These are phyloP conservation scores for Gari tellinella DNA, from an alignment of 2,888 invertebrate species.

Conservation along the genomic window DNA sequence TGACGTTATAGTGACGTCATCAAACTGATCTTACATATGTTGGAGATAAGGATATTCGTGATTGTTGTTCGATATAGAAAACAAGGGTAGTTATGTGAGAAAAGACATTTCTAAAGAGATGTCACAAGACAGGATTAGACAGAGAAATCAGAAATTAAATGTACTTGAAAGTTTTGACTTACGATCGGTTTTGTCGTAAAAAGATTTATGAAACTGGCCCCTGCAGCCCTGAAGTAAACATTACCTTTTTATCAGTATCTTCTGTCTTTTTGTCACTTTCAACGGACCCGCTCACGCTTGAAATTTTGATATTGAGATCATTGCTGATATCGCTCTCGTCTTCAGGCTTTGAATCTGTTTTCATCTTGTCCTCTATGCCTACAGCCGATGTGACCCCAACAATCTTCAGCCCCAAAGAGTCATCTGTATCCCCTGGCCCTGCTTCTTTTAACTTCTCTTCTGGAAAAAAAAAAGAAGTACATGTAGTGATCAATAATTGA, in stretches of 20 bases:
- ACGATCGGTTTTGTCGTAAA: no score
- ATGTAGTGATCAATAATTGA: not conserved
- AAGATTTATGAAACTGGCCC: no score
- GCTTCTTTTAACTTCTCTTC: constrained; percentile 12
- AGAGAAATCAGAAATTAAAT: no score
- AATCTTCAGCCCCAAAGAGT: constrained; percentile 25
- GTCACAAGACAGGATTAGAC: no score
- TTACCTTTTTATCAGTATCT: not conserved
- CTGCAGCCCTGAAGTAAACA: no score
- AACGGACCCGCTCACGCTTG: constrained; percentile 58
- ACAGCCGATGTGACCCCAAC: constrained; percentile 45
- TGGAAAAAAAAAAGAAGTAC: not conserved
- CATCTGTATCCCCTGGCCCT: not conserved
- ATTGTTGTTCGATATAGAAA: no score
- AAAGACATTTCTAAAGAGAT: no score
- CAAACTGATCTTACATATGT: no score
- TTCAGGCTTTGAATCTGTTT: not conserved
- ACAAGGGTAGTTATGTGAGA: no score
- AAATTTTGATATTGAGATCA: constrained; percentile 61
- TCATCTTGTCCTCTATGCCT: constrained; percentile 30
- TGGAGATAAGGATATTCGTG: no score
- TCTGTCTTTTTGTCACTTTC: constrained; percentile 2
- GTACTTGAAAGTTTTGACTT: no score
- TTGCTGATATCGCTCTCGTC: constrained; percentile 36
- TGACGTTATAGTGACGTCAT: no score